Base-by-base conservation (phyloP, 2,113 vertebrate species). In the Bubo bubo region DNA sequence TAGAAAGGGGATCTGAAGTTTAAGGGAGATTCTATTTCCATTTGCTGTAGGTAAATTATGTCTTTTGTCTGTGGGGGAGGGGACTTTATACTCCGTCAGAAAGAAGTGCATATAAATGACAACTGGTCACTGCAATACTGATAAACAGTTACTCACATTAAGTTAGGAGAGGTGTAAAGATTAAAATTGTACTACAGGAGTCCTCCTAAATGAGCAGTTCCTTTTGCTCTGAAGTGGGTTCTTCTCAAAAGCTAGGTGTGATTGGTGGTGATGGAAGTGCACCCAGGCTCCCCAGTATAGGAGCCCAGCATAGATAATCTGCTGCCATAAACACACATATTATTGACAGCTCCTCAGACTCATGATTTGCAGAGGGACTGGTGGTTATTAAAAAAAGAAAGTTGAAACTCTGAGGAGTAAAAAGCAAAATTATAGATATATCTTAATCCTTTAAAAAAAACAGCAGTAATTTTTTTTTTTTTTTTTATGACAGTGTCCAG, bases 11-110 rank as follows among this genome's bases (percentile, higher is more conserved):
- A 93, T 91, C 34, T 77, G 35, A 93, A 76, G 14, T 95, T 56
- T 79, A 72, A 63, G 68, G 67, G 56, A 68, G 83, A 87, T 91
- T 93, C 75, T 68, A 35, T 89, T 96, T 95, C 81, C 70, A 68
- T 91, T 89, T 91, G 39, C 43, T 68, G 3, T 64, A 85, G 70
- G 45, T 68, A 87, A 91, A 79, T 77, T 30, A 7, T 35, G 8
- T 86, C 30, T 94, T 93, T 80, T 71, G 34, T 66, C 50, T 76
- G 45, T 3, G 2, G 21, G 34, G 30, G 67, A 70, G 43, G 59
- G 50, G 18, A 49, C 15, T 2, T 0, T 80, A 55, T 64, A 72
- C 6, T 10, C 49, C 60, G 4, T 67, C 23, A 92, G 39, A 95
- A 80, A 71, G 24, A 77, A 55, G 8, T 55, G 10, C 4, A 2